phyloP scores from a whole-genome alignment of 2,797 vertebrate species.

The Gouania willdenowi region DNA sequence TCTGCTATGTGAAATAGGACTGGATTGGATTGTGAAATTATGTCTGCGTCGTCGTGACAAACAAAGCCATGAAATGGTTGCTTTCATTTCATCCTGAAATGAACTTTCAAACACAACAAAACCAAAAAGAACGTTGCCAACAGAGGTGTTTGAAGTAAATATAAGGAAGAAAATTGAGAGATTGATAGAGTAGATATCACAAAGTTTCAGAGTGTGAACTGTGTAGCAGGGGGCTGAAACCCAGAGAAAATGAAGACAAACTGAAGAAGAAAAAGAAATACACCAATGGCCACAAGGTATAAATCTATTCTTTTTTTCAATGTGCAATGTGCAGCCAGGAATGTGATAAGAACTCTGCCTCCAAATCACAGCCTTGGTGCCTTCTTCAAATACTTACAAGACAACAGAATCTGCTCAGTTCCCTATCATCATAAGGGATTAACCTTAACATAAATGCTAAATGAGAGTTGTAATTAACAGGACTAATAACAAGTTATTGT shows the following conservation, averaged over 20 bases:
- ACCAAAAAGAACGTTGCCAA: not conserved
- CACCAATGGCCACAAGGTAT: constrained; percentile 17
- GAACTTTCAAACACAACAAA: not conserved
- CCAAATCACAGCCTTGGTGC: constrained; percentile 19
- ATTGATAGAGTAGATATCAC: constrained; percentile 5
- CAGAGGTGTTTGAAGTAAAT: not conserved
- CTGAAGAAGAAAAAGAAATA: constrained; percentile 15
- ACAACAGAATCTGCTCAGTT: constrained; percentile 50
- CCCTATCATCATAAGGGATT: constrained; percentile 61
- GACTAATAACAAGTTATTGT: constrained; percentile 70
- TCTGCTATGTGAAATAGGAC: no score
- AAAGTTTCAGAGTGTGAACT: not conserved
- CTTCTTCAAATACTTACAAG: constrained; percentile 31
- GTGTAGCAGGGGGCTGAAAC: not conserved
- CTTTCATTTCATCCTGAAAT: constrained; percentile 4
- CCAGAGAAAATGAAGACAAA: constrained; percentile 6
- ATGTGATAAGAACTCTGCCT: constrained; percentile 53
- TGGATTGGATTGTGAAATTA: no score
- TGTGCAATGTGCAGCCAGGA: constrained; percentile 23
- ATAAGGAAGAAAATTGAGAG: not conserved
- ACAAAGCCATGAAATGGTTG: not conserved
- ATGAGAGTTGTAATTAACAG: constrained; percentile 61
- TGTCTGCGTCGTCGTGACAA: no score
- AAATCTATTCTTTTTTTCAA: constrained; percentile 12
- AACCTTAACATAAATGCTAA: constrained; percentile 61